Evolutionary conservation across 2,888 invertebrate genomes (phyloP), one percentile per base, ranked within the genome.

Genomic region (Toxonevra muliebris): DNA sequence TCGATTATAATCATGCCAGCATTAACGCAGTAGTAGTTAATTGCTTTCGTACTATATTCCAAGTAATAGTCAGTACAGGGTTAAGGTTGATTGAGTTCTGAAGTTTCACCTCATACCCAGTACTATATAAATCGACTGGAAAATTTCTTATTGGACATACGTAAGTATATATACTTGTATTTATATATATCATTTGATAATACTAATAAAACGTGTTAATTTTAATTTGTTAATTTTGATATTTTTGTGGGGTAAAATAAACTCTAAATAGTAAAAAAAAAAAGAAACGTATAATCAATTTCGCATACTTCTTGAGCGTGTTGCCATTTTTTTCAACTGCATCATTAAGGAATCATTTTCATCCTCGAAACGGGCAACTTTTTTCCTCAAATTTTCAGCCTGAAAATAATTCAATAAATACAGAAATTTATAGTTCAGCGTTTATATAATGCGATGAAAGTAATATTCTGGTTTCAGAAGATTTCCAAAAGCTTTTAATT

Each of bases 271-370:
- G 48, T n/a, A 48, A 48, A 15, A 48, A 48, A n/a, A n/a, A n/a
- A n/a, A n/a, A n/a, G n/a, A n/a, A n/a, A n/a, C n/a, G 30, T 30
- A 30, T 30, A 30, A 60, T 64, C 13, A 7, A 58, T 68, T 72
- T 68, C 72, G 89, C 91, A 87, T 91, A 92, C 91, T 90, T 90
- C 90, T 90, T 87, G 92, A 90, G 87, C 92, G 91, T 86, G 91
- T 90, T 88, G 95, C 94, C 92, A 97, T 93, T 91, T 96, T 96
- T 90, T 96, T 94, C 87, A 97, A 90, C 90, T 97, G 97, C 88
- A 94, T 90, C 87, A 94, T 92, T 87, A 97, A 89, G 78, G 94
- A 94, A 87, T 98, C 97, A 89, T 97, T 97, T 89, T 98, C 97
- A 86, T 96, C 96, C 87, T 98, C 97, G 85, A 97, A 90, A 81